Base-by-base conservation (phyloP, 2,888 invertebrate species). In the Eupithecia dodoneata region DNA sequence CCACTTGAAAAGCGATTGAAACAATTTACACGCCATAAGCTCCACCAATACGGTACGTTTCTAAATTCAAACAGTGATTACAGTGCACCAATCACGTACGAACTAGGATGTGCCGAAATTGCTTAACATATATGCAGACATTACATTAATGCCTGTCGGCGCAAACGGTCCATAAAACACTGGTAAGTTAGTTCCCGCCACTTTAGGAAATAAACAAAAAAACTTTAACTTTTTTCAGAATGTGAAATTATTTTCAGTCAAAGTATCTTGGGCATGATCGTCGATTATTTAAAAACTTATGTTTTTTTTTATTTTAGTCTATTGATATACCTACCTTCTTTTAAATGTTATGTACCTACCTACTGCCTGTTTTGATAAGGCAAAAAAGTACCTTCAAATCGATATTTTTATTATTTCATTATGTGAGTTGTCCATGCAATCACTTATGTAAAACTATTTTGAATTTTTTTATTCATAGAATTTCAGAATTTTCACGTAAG, bases 61-160 rank as follows among this genome's bases (percentile, higher is more conserved):
- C 74, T 70, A 70, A 70, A 45, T 72, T 71, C 44, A 59, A 73
- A 44, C 73, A 73, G 67, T 77, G 72, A 76, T 80, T 78, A 74
- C 42, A 74, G 59, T 71, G 63, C 73, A 71, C 71, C 81, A 80
- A 84, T 82, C 87, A 86, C 87, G 87, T 86, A 86, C 84, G 76
- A 77, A 81, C 78, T 77, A 83, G 81, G 80, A 82, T 81, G 79
- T 82, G 77, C 79, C 78, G 69, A 76, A 80, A 81, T 80, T 75
- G 76, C 78, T 81, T 79, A 72, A 77, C 78, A 78, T 79, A 76
- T 75, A 30, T 30, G 30, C 1, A 59, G 42, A 72, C 65, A 76
- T 71, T 76, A 70, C 55, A n/a, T 10, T 70, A 6, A 69, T 45
- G 67, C 0, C n/a, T 66, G 66, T 66, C 42, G 66, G 42, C 66